These are phyloP conservation scores for Beaufortia kweichowensis DNA, from an alignment of 2,113 vertebrate species.

Conservation along the genomic window DNA sequence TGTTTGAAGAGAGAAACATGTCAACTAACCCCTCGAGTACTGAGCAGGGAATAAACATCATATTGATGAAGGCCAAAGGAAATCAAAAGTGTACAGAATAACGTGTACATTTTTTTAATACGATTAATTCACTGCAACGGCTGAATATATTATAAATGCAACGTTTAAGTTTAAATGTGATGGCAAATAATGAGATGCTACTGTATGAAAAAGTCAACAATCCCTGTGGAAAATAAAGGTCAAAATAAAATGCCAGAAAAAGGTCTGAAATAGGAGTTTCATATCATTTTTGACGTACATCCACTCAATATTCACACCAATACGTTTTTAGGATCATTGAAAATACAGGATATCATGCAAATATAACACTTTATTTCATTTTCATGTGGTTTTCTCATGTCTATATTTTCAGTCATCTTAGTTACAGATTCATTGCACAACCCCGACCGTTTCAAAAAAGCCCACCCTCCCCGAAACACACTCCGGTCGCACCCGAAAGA, in stretches of 20 bases:
- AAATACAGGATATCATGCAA: conserved; percentile 81
- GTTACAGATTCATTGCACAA: conserved; percentile 77
- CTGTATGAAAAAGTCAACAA: conserved; percentile 9
- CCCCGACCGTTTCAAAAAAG: conserved; percentile 64
- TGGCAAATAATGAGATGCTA: conserved; percentile 11
- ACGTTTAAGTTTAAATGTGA: neutral
- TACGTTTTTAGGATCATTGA: conserved; percentile 69
- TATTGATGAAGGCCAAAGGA: neutral
- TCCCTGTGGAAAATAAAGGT: neutral
- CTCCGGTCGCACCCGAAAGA: conserved; percentile 43
- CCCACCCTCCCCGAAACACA: neutral
- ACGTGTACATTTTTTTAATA: neutral
- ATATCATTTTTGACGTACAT: conserved; percentile 63
- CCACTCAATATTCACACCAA: conserved; percentile 69
- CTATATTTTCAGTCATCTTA: conserved; percentile 66
- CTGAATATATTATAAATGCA: neutral
- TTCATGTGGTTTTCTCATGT: conserved; percentile 64
- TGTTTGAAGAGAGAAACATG: conserved; percentile 1
- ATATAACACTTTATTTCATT: conserved; percentile 80
- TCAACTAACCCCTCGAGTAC: conserved; percentile 12
- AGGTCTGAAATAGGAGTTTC: conserved; percentile 53
- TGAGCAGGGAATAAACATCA: neutral
- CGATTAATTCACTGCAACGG: neutral
- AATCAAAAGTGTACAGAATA: neutral
- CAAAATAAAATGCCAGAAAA: conserved; percentile 56